Evolutionary conservation across 64 coral and sea anemone genomes (phyloP).

Genomic region (Pocillopora damicornis): DNA sequence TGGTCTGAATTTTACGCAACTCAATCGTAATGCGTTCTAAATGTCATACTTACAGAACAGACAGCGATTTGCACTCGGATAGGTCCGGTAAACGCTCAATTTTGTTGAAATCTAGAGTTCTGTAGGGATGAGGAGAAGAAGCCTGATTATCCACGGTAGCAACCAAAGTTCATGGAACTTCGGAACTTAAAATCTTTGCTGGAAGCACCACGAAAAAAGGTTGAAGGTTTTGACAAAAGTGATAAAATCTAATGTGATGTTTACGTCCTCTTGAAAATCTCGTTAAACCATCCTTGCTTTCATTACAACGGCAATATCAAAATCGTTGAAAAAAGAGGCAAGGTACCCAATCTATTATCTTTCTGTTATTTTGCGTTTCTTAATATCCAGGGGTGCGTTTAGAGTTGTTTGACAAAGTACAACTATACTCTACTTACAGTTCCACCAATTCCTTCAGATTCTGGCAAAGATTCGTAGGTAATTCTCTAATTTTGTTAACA

Average conservation of each 20-base stretch:
- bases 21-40: not conserved
- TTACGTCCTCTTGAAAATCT: too few species aligned
- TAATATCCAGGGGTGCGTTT: too few species aligned
- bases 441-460: constrained; percentile 43
- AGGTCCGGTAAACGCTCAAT: constrained; percentile 54
- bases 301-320: too few species aligned
- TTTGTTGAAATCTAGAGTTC: constrained; percentile 59
- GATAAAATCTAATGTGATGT: too few species aligned
- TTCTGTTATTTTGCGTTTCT: too few species aligned
- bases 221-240: too few species aligned
- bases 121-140: not conserved
- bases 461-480: constrained; percentile 53
- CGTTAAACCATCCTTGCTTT: too few species aligned
- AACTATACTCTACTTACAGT: constrained; percentile 47
- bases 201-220: too few species aligned
- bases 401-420: not conserved
- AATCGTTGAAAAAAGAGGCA: not conserved
- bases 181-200: too few species aligned
- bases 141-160: not conserved
- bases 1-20: too few species aligned
- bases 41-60: constrained; percentile 48
- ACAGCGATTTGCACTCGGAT: constrained; percentile 33
- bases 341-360: too few species aligned
- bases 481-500: constrained; percentile 24
- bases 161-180: too few species aligned